Conservation (phyloP, 2,113 vertebrate species). For the Lepisosteus oculatus region DNA sequence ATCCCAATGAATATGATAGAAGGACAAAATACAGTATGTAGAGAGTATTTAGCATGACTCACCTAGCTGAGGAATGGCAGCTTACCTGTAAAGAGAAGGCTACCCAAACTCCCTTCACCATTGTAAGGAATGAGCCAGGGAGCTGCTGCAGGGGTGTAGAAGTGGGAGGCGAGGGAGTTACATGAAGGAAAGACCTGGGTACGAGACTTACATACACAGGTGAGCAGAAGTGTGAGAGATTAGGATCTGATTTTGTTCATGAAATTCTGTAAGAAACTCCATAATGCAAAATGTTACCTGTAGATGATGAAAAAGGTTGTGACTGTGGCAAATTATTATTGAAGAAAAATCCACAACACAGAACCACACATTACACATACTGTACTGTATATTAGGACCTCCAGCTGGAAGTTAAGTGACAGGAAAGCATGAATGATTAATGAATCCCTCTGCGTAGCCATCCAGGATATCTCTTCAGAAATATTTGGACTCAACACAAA, state of each 20-base stretch:
- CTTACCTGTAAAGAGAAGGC: no score
- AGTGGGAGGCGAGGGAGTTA: no score
- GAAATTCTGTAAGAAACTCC: not conserved
- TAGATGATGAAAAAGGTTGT: not conserved
- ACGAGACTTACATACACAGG: no score
- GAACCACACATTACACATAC: not conserved
- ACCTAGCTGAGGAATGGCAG: no score
- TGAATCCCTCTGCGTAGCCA: not conserved
- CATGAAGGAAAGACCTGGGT: no score
- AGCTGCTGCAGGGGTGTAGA: no score
- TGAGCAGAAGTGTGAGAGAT: no score
- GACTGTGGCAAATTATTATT: not conserved
- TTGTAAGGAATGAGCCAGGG: no score
- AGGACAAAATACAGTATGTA: no score
- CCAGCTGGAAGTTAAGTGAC: not conserved
- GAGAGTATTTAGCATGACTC: no score
- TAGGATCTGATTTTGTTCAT: not conserved
- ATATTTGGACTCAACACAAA: slow-evolving; percentile 4
- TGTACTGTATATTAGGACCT: not conserved
- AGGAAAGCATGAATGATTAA: slow-evolving; percentile 4
- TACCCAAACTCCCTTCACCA: no score
- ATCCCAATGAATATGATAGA: no score
- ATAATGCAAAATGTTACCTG: not conserved
- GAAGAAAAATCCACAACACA: not conserved
- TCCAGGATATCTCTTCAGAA: not conserved